These are phyloP conservation scores for Meriones unguiculatus DNA, from an alignment of 2,113 vertebrate species.

Conservation along the genomic window DNA sequence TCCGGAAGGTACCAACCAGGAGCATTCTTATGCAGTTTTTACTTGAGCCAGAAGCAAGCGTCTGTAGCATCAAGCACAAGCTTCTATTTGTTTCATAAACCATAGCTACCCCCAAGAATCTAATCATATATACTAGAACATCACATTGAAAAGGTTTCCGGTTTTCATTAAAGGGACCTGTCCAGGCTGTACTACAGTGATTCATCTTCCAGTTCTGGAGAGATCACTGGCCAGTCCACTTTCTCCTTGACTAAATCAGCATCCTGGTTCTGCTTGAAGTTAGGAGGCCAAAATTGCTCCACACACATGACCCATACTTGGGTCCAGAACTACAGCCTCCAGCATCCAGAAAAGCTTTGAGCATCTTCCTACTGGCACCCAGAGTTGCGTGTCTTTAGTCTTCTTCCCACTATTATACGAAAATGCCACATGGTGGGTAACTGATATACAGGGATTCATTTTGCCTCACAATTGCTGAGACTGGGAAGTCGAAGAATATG, in stretches of 20 bases:
- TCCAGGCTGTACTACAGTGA: no score
- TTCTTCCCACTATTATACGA: not conserved
- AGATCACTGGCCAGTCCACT: not conserved
- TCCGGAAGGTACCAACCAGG: no score
- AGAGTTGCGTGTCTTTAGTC: not conserved
- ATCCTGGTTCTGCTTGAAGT: not conserved
- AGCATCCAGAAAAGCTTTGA: accelerated
- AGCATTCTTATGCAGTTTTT: not conserved
- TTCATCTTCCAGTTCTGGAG: not conserved
- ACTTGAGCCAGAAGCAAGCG: not conserved
- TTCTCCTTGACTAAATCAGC: not conserved
- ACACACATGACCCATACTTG: not conserved
- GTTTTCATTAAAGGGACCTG: not conserved
- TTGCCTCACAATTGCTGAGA: not conserved
- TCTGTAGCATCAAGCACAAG: not conserved
- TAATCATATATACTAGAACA: not conserved
- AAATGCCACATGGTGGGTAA: not conserved
- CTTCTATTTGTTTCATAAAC: not conserved
- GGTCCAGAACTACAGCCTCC: not conserved
- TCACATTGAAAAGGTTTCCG: accelerated
- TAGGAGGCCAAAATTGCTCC: not conserved
- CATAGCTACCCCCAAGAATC: not conserved
- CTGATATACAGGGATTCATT: not conserved
- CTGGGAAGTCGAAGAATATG: not conserved
- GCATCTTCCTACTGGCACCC: not conserved